phyloP scores from a whole-genome alignment of 2,888 invertebrate species.

The Phortica magna region DNA sequence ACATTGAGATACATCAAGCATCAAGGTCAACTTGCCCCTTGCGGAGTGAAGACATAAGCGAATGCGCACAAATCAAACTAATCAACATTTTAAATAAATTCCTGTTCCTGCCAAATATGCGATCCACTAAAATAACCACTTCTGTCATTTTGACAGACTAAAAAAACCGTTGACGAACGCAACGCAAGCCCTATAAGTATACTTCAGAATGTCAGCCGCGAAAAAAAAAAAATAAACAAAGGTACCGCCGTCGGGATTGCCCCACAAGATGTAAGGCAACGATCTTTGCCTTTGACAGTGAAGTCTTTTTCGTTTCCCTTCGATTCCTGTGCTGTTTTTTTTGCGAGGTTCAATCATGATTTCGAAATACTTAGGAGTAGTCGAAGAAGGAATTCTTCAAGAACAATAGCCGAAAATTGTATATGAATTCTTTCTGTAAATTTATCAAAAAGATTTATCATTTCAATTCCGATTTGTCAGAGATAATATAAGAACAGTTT shows the following conservation, averaged over 20 bases:
- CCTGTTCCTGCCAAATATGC: conserved; percentile 44
- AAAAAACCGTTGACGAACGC: conserved; percentile 58
- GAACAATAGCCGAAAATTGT: no score
- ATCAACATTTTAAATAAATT: conserved; percentile 67
- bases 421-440: no score
- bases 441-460: no score
- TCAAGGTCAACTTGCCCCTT: conserved; percentile 32
- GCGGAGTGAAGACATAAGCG: conserved; percentile 33
- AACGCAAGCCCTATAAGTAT: conserved; percentile 15
- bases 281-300: no score
- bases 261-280: background rate
- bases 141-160: conserved; percentile 67
- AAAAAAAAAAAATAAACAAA: conserved; percentile 1
- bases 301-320: no score
- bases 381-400: no score
- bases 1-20: background rate
- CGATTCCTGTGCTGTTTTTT: no score
- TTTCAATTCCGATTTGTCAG: no score
- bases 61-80: conserved; percentile 54
- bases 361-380: no score
- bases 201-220: conserved; percentile 63
- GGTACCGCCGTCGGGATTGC: background rate
- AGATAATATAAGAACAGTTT: no score
- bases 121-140: conserved; percentile 23
- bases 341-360: no score